These are phyloP conservation scores for Aelia acuminata DNA, from an alignment of 2,888 invertebrate genomes.

Conservation along the genomic window DNA sequence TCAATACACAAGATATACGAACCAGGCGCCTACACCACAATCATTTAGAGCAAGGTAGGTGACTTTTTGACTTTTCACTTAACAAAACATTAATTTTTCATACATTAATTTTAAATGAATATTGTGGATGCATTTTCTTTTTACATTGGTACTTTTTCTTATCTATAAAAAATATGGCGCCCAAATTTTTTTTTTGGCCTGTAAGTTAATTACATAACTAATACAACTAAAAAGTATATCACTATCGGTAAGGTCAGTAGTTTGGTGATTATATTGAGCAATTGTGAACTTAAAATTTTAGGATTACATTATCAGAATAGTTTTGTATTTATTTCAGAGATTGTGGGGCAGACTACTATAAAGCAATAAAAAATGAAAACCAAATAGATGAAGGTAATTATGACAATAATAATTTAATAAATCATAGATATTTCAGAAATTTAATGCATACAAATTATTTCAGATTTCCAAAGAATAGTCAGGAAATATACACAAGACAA, in stretches of 20 bases:
- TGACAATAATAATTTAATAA: background rate
- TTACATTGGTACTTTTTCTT: no score
- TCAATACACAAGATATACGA: background rate
- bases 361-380: slow-evolving; percentile 36
- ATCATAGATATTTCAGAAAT: background rate
- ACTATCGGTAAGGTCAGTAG: no score
- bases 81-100: background rate
- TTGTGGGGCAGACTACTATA: background rate
- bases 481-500: slow-evolving; percentile 16
- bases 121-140: no score
- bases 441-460: background rate
- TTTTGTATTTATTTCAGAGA: slow-evolving; percentile 1
- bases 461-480: slow-evolving; percentile 14
- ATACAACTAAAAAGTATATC: no score
- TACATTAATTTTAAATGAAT: no score
- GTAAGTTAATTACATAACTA: no score
- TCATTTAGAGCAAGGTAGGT: background rate
- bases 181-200: no score
- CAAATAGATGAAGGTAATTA: slow-evolving; percentile 42
- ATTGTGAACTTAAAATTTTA: background rate
- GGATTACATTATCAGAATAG: no score
- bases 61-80: background rate
- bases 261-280: no score
- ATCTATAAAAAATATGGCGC: no score
- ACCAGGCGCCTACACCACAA: background rate